Evolutionary conservation across 2,888 invertebrate species (phyloP).

Genomic region (Synergus japonicus): DNA sequence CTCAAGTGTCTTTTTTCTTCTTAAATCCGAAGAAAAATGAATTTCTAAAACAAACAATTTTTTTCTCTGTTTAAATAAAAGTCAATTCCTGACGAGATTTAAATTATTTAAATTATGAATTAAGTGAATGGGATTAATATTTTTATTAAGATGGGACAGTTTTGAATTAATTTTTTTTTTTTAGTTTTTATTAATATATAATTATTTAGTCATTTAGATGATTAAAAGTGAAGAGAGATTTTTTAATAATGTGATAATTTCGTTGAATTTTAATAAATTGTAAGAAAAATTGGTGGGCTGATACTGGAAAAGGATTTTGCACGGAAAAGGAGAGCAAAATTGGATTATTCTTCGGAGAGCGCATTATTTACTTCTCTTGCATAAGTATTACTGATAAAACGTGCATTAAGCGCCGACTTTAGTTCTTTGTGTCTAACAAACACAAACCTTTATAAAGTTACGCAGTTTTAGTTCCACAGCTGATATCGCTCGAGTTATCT

Average conservation of each 20-base stretch:
- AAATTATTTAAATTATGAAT: not conserved
- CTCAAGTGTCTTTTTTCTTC: not conserved
- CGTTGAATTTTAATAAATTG: too few species aligned
- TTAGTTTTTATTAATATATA: too few species aligned
- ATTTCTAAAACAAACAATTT: slow-evolving; percentile 2
- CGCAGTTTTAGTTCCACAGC: not conserved
- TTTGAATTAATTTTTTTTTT: too few species aligned
- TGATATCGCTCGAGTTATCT: not conserved
- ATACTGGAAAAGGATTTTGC: not conserved
- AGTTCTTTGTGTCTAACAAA: slow-evolving; percentile 8
- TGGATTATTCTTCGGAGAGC: slow-evolving; percentile 34
- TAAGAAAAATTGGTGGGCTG: not conserved
- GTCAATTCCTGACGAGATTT: too few species aligned
- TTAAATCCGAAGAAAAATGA: not conserved
- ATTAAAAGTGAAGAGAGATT: too few species aligned
- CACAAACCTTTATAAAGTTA: not conserved
- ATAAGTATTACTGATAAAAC: slow-evolving; percentile 34
- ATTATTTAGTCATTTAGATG: too few species aligned
- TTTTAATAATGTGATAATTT: too few species aligned
- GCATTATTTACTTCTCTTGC: slow-evolving; percentile 37
- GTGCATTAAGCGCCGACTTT: not conserved
- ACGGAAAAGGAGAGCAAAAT: slow-evolving; percentile 5
- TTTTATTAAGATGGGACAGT: too few species aligned
- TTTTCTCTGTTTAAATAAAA: not conserved
- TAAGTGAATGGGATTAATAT: not conserved